A percentile compares a stretch with the other conserved stretches of the same genome.
These are phyloP conservation scores for Suncus etruscus DNA, from an alignment of 2,113 vertebrate species.

Conservation along the genomic window DNA sequence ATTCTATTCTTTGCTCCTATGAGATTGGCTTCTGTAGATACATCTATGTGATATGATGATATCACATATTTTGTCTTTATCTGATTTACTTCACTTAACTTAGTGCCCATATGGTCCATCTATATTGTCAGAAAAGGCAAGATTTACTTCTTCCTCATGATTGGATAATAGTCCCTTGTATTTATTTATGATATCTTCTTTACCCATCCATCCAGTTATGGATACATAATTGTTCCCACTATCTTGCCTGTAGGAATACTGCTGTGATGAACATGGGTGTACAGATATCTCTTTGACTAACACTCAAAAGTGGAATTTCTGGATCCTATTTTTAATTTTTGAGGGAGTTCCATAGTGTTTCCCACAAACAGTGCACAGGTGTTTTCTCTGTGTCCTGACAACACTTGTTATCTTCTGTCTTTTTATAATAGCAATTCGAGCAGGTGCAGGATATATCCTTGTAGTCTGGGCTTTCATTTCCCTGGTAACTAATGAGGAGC, in stretches of 20 bases:
- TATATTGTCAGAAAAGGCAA: neutral
- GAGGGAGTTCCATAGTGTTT: neutral
- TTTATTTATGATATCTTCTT: neutral
- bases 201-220: neutral
- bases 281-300: neutral
- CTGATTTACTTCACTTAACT: neutral
- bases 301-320: neutral
- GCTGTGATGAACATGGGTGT: neutral
- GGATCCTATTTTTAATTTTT: conserved; percentile 9
- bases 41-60: neutral
- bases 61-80: neutral
- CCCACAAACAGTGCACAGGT: neutral
- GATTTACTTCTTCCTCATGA: neutral
- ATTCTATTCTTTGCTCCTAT: conserved; percentile 5
- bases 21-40: neutral
- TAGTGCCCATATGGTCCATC: neutral
- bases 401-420: neutral
- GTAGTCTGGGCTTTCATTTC: neutral
- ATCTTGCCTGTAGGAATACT: neutral
- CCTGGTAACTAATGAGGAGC: neutral
- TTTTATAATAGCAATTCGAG: neutral
- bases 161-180: neutral
- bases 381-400: neutral
- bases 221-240: neutral
- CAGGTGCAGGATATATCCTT: neutral